These are phyloP conservation scores for Himalopsyche tibetana DNA, from an alignment of 2,888 invertebrate genomes.

Conservation along the genomic window DNA sequence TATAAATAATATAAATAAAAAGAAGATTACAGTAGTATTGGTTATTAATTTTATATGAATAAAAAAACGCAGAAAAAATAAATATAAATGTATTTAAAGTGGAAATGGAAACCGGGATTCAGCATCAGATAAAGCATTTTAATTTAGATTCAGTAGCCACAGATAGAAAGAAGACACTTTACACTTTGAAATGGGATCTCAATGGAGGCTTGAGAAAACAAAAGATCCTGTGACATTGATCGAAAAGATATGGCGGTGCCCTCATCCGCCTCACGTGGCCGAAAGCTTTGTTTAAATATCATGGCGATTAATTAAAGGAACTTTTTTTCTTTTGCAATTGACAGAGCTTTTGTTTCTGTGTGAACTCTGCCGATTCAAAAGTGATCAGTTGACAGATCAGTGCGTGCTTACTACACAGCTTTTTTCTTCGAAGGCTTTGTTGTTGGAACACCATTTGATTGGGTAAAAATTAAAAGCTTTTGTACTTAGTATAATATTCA, in stretches of 20 bases:
- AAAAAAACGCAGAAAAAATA: background rate
- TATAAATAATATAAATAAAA: too few species aligned
- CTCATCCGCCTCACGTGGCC: constrained; percentile 62
- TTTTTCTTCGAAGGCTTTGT: constrained; percentile 1
- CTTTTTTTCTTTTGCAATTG: constrained; percentile 53
- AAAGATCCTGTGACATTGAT: constrained; percentile 64
- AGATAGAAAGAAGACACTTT: constrained; percentile 46
- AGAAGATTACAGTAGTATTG: too few species aligned
- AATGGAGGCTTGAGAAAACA: constrained; percentile 60
- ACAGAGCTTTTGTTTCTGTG: constrained; percentile 54
- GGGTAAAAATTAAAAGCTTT: background rate
- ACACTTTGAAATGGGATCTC: constrained; percentile 47
- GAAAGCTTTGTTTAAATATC: constrained; percentile 56
- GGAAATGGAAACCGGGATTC: background rate
- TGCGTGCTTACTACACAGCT: constrained; percentile 19
- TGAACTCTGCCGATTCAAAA: constrained; percentile 48
- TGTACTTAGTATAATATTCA: background rate
- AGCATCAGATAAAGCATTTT: background rate
- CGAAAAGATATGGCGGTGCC: constrained; percentile 65
- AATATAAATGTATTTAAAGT: background rate
- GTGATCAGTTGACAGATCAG: constrained; percentile 38
- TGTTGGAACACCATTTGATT: constrained; percentile 9
- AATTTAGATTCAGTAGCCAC: constrained; percentile 16
- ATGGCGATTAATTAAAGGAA: constrained; percentile 64
- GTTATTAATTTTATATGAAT: too few species aligned